phyloP scores from a whole-genome alignment of 2,797 vertebrate species.

The Lagocephalus sceleratus region DNA sequence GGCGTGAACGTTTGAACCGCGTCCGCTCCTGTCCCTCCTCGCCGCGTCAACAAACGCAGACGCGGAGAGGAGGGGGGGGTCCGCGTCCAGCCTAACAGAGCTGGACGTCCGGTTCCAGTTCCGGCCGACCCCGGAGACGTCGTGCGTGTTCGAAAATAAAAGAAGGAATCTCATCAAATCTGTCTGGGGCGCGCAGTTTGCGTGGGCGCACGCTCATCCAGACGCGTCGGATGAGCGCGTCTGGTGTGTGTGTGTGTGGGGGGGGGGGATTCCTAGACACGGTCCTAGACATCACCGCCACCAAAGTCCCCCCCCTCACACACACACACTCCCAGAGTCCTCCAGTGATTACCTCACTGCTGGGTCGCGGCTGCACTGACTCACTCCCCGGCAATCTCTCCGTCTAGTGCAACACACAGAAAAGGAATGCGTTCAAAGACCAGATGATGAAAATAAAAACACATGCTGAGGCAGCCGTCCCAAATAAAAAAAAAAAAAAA shows the following conservation, averaged over 20 bases:
- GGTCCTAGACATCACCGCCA: slow-evolving; percentile 60
- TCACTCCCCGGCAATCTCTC: slow-evolving; percentile 66
- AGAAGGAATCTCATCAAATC: slow-evolving; percentile 1
- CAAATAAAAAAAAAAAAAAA: no score
- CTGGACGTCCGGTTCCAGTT: neutral
- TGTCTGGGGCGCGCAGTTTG: slow-evolving; percentile 28
- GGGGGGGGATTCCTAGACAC: slow-evolving; percentile 60
- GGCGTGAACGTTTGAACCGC: neutral
- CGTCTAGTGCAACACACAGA: slow-evolving; percentile 58
- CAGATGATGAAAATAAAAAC: slow-evolving; percentile 69
- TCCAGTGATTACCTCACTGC: slow-evolving; percentile 64
- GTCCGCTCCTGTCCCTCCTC: neutral
- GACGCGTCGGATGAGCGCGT: neutral
- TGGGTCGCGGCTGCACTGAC: slow-evolving; percentile 67
- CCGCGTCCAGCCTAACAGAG: neutral
- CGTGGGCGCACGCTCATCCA: no score
- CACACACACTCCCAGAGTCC: slow-evolving; percentile 56
- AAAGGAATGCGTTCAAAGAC: slow-evolving; percentile 65
- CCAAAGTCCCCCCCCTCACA: slow-evolving; percentile 57
- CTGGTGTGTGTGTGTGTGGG: no score
- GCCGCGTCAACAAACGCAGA: no score
- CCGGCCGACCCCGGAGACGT: neutral
- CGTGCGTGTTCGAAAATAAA: no score
- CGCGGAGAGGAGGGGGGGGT: no score
- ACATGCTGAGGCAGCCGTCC: slow-evolving; percentile 49